Conservation (phyloP, 2,113 vertebrate genomes). For the Pituophis catenifer region DNA sequence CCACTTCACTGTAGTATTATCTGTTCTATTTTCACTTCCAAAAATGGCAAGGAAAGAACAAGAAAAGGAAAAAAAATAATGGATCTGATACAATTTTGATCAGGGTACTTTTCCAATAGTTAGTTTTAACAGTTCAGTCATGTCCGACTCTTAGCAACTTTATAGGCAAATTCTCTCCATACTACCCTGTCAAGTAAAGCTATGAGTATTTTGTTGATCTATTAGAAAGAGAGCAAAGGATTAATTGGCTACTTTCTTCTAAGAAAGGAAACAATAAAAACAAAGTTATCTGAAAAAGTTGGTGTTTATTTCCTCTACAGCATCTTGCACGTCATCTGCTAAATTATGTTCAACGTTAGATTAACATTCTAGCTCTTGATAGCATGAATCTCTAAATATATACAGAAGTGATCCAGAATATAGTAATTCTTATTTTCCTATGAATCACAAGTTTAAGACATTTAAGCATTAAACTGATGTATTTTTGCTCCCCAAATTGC, state of each 20-base stretch:
- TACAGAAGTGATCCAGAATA: not conserved
- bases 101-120: not conserved
- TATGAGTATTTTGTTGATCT: not conserved
- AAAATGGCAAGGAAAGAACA: not conserved
- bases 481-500: slow-evolving; percentile 51
- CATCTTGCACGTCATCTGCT: not conserved
- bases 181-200: not conserved
- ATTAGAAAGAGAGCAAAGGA: not conserved
- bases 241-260: not conserved
- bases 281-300: not conserved
- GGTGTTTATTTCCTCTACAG: no score
- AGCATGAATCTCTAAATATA: not conserved
- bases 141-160: not conserved
- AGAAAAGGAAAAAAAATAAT: not conserved
- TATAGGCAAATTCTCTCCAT: not conserved
- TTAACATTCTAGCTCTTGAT: not conserved
- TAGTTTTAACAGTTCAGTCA: not conserved
- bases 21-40: not conserved
- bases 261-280: not conserved
- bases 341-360: not conserved
- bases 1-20: not conserved
- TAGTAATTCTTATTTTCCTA: not conserved
- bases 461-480: slow-evolving; percentile 34
- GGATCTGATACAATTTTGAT: not conserved
- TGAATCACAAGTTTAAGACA: not conserved